phyloP scores from a whole-genome alignment of 2,113 vertebrate species.

The Oryzias curvinotus region DNA sequence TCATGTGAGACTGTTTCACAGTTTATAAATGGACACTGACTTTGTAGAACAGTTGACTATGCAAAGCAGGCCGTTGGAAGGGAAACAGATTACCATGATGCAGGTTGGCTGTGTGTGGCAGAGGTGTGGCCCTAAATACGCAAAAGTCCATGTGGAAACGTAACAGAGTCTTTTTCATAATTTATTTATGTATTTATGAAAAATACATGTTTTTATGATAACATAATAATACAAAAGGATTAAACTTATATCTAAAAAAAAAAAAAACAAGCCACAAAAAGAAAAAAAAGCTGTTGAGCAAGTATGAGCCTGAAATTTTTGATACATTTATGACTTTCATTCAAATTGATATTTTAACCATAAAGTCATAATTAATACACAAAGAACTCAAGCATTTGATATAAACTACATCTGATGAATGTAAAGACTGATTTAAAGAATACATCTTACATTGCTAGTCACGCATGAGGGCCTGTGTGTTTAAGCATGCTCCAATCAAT shows the following conservation, averaged over 20 bases:
- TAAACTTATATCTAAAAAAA: too few relatives aligned
- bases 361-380: too few relatives aligned
- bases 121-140: not conserved
- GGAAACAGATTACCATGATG: constrained; percentile 8
- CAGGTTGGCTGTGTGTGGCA: not conserved
- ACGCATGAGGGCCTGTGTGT: not conserved
- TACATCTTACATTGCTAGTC: not conserved
- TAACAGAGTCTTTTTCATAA: not conserved
- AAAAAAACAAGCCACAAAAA: too few relatives aligned
- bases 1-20: constrained; percentile 31
- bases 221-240: too few relatives aligned
- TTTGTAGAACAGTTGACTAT: constrained; percentile 35
- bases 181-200: not conserved
- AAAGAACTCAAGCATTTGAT: too few relatives aligned
- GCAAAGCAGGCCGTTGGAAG: constrained; percentile 37
- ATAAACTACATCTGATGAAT: not conserved
- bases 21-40: constrained; percentile 31
- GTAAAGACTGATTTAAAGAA: not conserved
- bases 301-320: too few relatives aligned
- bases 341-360: too few relatives aligned
- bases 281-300: too few relatives aligned
- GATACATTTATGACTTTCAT: too few relatives aligned
- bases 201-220: not conserved
- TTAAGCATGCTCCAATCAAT: not conserved
- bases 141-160: not conserved